Conservation (phyloP, 1,140 invertebrate species). For the Cardiocondyla obscurior region DNA sequence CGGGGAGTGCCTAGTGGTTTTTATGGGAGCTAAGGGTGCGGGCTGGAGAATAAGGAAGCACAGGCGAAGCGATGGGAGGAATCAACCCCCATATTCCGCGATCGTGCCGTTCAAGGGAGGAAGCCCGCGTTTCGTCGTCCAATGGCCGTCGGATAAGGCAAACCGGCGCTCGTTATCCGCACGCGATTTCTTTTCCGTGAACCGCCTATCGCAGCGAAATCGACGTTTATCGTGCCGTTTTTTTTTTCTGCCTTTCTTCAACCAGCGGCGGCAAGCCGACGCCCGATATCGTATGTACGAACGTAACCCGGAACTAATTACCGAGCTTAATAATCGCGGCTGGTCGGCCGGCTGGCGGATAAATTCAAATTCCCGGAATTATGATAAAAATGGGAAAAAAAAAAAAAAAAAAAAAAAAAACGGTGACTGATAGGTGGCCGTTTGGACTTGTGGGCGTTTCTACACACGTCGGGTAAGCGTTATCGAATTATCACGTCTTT, state of each 20-base stretch:
- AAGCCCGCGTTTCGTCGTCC: constrained; percentile 50
- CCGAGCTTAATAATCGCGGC: constrained; percentile 25
- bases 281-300: not conserved
- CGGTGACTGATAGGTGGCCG: not conserved
- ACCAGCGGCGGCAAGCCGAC: constrained; percentile 1
- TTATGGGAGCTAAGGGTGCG: not conserved
- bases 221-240: constrained; percentile 47
- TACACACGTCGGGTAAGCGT: not conserved
- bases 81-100: constrained; percentile 51
- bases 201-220: constrained; percentile 51
- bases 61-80: constrained; percentile 20
- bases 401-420: too few species aligned
- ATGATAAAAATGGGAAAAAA: too few species aligned
- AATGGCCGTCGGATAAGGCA: constrained; percentile 59
- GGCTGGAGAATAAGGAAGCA: not conserved
- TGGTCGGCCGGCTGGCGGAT: not conserved
- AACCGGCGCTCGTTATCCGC: constrained; percentile 65
- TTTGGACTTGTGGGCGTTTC: not conserved
- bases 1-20: not conserved
- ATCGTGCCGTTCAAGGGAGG: constrained; percentile 48
- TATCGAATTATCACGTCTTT: constrained; percentile 41
- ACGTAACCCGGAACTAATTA: constrained; percentile 55
- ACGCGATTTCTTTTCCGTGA: constrained; percentile 73
- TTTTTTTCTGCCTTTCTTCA: constrained; percentile 15
- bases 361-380: constrained; percentile 50